These are phyloP conservation scores for Rhogogaster chlorosoma DNA, from an alignment of 2,888 invertebrate species.

Conservation along the genomic window DNA sequence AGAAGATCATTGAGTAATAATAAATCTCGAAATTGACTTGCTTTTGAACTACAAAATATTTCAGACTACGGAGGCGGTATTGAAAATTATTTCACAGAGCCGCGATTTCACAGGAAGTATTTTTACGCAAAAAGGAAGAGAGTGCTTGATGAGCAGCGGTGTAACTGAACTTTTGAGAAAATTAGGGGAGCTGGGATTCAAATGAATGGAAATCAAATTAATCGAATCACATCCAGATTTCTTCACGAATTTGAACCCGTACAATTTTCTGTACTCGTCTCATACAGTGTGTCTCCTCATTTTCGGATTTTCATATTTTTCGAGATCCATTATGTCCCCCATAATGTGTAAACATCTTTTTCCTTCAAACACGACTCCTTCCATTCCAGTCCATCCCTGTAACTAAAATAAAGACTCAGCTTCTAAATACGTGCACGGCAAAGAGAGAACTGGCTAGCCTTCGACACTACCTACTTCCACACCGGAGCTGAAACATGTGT, in stretches of 20 bases:
- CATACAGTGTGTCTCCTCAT: not conserved
- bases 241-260: not conserved
- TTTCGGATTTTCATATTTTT: not conserved
- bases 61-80: too few species aligned
- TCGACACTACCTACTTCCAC: slow-evolving; percentile 2
- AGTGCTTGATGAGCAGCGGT: too few species aligned
- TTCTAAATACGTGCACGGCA: slow-evolving; percentile 19
- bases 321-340: not conserved
- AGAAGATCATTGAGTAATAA: too few species aligned
- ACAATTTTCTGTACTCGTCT: not conserved
- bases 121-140: too few species aligned
- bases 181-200: not conserved
- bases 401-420: slow-evolving; percentile 31
- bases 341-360: not conserved
- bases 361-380: not conserved
- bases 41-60: too few species aligned
- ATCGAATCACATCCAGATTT: too few species aligned
- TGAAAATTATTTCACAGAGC: too few species aligned
- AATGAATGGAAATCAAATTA: not conserved
- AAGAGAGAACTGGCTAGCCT: not conserved
- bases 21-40: too few species aligned
- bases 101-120: too few species aligned
- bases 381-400: slow-evolving; percentile 7
- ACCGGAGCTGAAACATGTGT: slow-evolving; percentile 15
- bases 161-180: too few species aligned